A percentile compares a stretch with the other conserved stretches of the same genome.
Conservation (phyloP, 2,113 vertebrate species). For the Heterotilapia buettikoferi region DNA sequence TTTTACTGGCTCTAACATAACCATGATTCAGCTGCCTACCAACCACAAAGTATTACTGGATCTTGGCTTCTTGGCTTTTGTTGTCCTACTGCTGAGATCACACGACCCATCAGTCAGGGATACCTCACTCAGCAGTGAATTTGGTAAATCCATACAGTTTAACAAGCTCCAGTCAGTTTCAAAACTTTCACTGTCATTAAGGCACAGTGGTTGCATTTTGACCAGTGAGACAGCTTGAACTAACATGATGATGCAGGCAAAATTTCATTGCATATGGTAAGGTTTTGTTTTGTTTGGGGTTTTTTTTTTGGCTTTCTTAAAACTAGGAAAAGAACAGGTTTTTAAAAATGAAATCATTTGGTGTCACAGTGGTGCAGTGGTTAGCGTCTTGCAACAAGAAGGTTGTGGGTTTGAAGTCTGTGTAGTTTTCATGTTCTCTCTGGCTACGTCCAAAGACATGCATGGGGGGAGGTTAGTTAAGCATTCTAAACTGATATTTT, state of each 20-base stretch:
- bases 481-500: neutral
- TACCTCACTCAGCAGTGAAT: neutral
- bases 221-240: neutral
- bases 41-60: neutral
- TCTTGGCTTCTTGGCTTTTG: neutral
- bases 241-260: neutral
- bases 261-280: neutral
- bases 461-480: neutral
- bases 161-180: neutral
- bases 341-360: neutral
- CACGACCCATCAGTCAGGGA: neutral
- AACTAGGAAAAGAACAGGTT: neutral
- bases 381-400: neutral
- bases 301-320: neutral
- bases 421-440: neutral
- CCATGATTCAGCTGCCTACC: conserved; percentile 9
- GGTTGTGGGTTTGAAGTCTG: neutral
- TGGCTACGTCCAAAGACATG: neutral
- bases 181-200: neutral
- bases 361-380: neutral
- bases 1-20: conserved; percentile 70
- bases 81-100: neutral
- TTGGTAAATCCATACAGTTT: neutral
- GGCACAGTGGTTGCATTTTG: neutral
- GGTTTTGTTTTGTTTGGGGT: accelerated